Conservation (phyloP, 1,140 invertebrate species). For the Schmidtea mediterranea region DNA sequence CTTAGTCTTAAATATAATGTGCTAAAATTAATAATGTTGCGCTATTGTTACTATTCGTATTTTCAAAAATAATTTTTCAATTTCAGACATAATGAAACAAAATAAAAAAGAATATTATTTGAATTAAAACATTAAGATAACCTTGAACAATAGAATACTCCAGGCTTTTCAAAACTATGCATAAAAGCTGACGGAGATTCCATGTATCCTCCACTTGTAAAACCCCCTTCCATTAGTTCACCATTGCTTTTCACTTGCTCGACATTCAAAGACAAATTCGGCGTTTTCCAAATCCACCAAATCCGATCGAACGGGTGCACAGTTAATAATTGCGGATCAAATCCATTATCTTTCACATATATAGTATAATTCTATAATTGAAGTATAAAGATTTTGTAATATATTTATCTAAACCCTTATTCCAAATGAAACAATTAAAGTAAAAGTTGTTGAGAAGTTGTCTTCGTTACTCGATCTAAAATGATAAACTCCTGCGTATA, state of each 20-base stretch:
- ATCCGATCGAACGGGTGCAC: conserved; percentile 22
- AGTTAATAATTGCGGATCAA: conserved; percentile 21
- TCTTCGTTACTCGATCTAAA: background rate
- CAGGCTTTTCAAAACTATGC: conserved; percentile 17
- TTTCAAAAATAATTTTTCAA: too few species aligned
- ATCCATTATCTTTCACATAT: conserved; percentile 21
- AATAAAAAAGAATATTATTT: background rate
- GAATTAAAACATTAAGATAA: conserved; percentile 4
- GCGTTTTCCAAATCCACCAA: conserved; percentile 27
- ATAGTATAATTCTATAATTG: conserved; percentile 23
- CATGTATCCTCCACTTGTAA: conserved; percentile 19
- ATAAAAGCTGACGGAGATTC: conserved; percentile 23
- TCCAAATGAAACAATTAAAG: conserved; percentile 2
- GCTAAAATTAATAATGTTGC: too few species aligned
- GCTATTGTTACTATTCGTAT: too few species aligned
- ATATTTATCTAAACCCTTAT: background rate
- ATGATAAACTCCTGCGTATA: background rate
- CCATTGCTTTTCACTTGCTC: conserved; percentile 23
- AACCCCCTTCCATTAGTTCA: conserved; percentile 16
- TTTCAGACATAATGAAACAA: too few species aligned
- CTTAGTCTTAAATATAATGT: too few species aligned
- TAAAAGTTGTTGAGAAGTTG: background rate
- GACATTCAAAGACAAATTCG: conserved; percentile 22
- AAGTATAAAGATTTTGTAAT: conserved; percentile 4
- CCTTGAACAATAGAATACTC: conserved; percentile 24